A percentile compares a stretch with the other conserved stretches of the same genome.
Conservation (phyloP, 1,140 invertebrate genomes). For the Aphaenogaster floridana region DNA sequence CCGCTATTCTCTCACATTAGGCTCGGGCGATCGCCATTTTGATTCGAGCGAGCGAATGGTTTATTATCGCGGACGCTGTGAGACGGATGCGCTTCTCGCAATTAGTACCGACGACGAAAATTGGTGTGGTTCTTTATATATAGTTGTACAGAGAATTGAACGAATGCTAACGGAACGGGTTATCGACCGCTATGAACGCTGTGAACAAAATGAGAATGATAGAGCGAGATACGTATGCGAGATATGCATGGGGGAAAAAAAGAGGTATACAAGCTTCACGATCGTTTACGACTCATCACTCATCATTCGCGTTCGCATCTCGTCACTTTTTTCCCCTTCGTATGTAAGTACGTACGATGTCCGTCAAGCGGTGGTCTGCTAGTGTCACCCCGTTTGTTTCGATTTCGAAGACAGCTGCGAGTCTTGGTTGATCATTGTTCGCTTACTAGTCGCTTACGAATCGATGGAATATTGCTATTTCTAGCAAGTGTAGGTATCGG, state of each 20-base stretch:
- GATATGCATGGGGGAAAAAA: neutral
- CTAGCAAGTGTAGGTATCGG: too few relatives aligned
- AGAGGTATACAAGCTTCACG: neutral
- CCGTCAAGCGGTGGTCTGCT: neutral
- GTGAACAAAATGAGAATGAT: neutral
- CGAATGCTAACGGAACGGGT: neutral
- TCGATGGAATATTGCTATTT: too few relatives aligned
- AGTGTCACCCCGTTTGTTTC: too few relatives aligned
- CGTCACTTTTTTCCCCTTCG: neutral
- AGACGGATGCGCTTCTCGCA: neutral
- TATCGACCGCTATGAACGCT: neutral
- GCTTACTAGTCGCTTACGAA: too few relatives aligned
- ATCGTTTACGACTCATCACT: neutral
- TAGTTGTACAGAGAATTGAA: neutral
- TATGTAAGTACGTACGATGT: conserved; percentile 5
- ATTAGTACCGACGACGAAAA: conserved; percentile 6
- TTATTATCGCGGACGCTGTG: conserved; percentile 26
- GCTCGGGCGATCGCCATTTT: conserved; percentile 38
- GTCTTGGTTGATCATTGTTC: neutral
- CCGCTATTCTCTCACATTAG: neutral
- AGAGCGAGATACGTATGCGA: neutral
- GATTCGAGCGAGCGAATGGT: neutral
- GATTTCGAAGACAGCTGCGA: neutral
- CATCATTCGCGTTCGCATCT: neutral
- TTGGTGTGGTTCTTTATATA: neutral